These are phyloP conservation scores for Plebejus anna DNA, from an alignment of 2,888 invertebrate species.

Conservation along the genomic window DNA sequence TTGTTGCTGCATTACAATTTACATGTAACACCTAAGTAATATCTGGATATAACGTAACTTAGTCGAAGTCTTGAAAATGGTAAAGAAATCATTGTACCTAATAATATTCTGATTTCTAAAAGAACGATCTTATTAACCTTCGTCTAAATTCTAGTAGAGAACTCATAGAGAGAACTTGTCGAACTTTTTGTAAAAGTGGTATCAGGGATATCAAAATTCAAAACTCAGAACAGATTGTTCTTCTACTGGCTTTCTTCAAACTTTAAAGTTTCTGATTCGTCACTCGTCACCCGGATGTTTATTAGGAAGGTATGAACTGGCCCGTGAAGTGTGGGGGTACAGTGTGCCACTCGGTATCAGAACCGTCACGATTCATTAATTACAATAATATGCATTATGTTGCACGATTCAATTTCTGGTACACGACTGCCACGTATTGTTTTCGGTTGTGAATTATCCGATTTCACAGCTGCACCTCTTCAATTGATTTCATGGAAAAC, in stretches of 20 bases:
- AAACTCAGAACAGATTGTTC: too few relatives aligned
- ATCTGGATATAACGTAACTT: too few relatives aligned
- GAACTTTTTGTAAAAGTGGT: too few relatives aligned
- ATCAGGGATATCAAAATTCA: too few relatives aligned
- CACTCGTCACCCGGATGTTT: conserved; percentile 1
- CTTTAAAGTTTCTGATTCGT: not conserved
- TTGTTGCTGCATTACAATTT: not conserved
- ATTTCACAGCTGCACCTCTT: not conserved
- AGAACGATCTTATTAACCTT: too few relatives aligned
- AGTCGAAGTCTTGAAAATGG: too few relatives aligned
- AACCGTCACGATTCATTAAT: conserved; percentile 64
- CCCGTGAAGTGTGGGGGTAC: conserved; percentile 28
- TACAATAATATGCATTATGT: conserved; percentile 53
- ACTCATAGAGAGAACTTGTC: too few relatives aligned
- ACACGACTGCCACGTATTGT: not conserved
- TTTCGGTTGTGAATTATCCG: conserved; percentile 8
- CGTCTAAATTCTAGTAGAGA: too few relatives aligned
- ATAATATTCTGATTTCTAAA: too few relatives aligned
- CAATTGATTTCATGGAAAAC: not conserved
- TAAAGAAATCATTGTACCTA: too few relatives aligned
- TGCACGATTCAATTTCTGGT: conserved; percentile 4
- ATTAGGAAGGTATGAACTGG: conserved; percentile 32
- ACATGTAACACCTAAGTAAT: not conserved
- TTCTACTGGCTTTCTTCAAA: too few relatives aligned
- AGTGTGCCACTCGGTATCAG: conserved; percentile 55